Base-by-base conservation (phyloP, 1,140 invertebrate genomes). In the Triops longicaudatus region DNA sequence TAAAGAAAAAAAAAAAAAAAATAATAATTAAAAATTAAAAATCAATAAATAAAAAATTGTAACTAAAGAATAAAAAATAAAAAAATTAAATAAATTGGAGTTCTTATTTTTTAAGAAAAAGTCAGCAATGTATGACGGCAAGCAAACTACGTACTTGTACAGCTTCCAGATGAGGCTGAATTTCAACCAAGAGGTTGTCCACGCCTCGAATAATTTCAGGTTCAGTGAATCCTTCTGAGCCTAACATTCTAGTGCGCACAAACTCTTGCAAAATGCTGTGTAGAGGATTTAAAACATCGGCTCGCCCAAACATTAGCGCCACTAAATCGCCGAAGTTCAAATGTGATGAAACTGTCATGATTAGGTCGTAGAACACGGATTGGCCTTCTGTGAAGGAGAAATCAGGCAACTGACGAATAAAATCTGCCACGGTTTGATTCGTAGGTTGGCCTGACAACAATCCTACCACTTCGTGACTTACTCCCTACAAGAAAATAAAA, bases 271-370 rank as follows among this genome's bases (percentile, higher is more conserved):
- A 80, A 72, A 79, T 81, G 41, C 72, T 73, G n/a, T 81, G 79
- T 26, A 85, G 73, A 14, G 78, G 78, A 41, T 81, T 80, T 9
- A 86, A 78, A 10, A 82, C 78, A 9, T 80, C 81, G 17, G 82
- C 80, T 37, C 84, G 82, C 26, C 86, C 84, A 37, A 85, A 81
- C 43, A 87, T 82, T 14, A 87, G 80, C 14, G 81, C 81, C 26
- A 85, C 78, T 43, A 88, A 80, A 81, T 88, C 87, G 7, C 82
- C 77, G 74, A 87, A 83, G 12, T 86, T 84, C 42, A 86, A 78
- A 28, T 83, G 82, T 76, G 31, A 26, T 76, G 82, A 81, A 73
- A 85, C 78, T 22, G 83, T 81, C 82, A 84, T 84, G 71, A 84
- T 79, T 41, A 86, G 78, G 81, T 86, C 84, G 14, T 81, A 81